Evolutionary conservation across 2,113 vertebrate genomes (phyloP), one percentile per base, ranked within the genome.

Genomic region (Vidua chalybeata): DNA sequence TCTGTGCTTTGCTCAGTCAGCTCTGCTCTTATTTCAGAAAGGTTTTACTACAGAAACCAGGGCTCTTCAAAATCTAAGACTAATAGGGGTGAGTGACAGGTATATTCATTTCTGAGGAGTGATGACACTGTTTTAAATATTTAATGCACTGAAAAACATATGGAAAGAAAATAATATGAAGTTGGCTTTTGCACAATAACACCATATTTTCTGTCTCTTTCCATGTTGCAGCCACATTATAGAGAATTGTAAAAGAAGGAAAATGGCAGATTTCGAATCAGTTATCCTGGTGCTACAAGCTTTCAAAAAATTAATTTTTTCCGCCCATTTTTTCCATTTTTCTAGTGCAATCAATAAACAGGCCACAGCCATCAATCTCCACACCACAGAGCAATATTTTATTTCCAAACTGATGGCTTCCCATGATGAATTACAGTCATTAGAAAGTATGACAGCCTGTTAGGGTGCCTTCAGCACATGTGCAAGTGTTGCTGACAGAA

Each of bases 361-460:
- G 94, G 41, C 74, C 71, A 22, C 23, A 76, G 84, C 92, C 93
- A 98, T 98, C 95, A 97, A 96, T 97, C 97, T 97, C 90, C 83
- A 93, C 2, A 6, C 84, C 73, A 55, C 18, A 49, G 18, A 95
- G 86, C 86, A 95, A 97, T 97, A 96, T 96, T 97, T 98, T 89
- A 95, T 97, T 97, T 97, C 94, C 92, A 90, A 97, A 84, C 72
- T 84, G 90, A 97, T 93, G 77, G 90, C 83, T 89, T 81, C 59
- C 45, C 64, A 51, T 97, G 97, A 98, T 98, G 82, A 98, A 98
- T 98, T 97, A 94, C 4, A 87, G 94, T 96, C 97, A 97, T 98
- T 97, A 98, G 90, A 63, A 66, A 93, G 84, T 78, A 94, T 85
- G 93, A 97, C 90, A 83, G 76, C 54, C 33, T 83, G 72, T 67